Conservation (phyloP, 2,888 invertebrate genomes). For the Orthosia incerta region DNA sequence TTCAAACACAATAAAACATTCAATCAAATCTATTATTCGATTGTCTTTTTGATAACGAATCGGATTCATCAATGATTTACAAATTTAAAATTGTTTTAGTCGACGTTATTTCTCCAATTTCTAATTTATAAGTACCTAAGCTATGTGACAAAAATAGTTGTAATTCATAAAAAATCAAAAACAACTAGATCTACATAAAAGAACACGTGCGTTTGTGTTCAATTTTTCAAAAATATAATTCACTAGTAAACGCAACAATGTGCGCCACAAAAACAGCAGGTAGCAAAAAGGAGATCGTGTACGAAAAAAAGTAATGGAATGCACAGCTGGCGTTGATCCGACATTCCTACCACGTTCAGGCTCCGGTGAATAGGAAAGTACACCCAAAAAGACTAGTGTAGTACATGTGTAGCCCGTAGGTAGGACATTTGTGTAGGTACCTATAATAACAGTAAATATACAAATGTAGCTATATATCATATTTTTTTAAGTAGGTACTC, state of each 20-base stretch:
- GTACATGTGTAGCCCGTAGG: slow-evolving; percentile 30
- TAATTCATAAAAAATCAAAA: background rate
- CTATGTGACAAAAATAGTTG: background rate
- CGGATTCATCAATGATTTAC: slow-evolving; percentile 1
- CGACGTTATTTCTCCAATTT: background rate
- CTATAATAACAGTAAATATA: background rate
- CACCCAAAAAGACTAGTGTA: slow-evolving; percentile 55
- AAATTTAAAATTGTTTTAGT: background rate
- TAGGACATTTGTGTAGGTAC: slow-evolving; percentile 12
- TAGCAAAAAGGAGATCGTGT: slow-evolving; percentile 84
- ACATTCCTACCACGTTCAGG: slow-evolving; percentile 78
- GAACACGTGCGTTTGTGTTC: slow-evolving; percentile 47
- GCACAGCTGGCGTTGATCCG: slow-evolving; percentile 89
- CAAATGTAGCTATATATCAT: background rate
- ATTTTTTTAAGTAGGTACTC: background rate
- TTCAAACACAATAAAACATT: background rate
- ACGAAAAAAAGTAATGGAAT: slow-evolving; percentile 84
- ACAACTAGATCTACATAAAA: slow-evolving; percentile 13
- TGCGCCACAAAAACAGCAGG: slow-evolving; percentile 84
- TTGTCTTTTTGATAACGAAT: background rate
- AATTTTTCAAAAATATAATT: slow-evolving; percentile 63
- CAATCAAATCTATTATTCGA: background rate
- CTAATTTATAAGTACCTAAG: background rate
- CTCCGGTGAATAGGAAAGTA: slow-evolving; percentile 72
- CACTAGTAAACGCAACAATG: slow-evolving; percentile 76